Conservation (phyloP, 2,797 vertebrate species). For the Acropternis orthonyx region DNA sequence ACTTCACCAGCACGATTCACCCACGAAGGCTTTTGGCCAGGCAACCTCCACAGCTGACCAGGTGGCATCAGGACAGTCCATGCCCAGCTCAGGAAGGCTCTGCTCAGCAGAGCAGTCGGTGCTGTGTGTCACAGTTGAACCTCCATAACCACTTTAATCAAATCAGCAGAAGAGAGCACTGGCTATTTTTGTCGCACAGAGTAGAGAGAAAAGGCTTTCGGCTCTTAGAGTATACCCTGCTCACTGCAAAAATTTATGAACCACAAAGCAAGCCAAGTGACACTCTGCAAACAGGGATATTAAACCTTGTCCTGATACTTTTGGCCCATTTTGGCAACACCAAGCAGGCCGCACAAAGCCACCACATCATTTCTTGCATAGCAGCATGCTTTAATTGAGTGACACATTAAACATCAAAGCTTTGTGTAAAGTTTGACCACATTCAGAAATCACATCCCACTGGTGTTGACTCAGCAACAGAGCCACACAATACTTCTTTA, state of each 20-base stretch:
- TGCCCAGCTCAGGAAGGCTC: background rate
- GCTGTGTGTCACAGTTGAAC: background rate
- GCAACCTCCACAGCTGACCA: background rate
- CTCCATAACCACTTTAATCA: background rate
- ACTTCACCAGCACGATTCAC: background rate
- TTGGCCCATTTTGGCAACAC: background rate
- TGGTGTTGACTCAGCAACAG: background rate
- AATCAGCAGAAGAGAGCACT: background rate
- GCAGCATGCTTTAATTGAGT: background rate
- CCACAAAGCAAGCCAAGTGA: background rate
- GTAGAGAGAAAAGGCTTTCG: background rate
- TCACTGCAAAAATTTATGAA: background rate
- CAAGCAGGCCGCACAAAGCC: background rate
- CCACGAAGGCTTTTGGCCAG: background rate
- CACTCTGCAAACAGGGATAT: slow-evolving; percentile 3
- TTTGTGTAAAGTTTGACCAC: background rate
- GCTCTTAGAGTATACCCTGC: background rate
- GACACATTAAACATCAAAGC: background rate
- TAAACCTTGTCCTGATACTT: slow-evolving; percentile 3
- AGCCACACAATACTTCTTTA: background rate
- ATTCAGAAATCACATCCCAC: background rate
- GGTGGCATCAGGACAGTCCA: background rate
- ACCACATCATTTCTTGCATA: background rate
- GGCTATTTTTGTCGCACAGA: background rate
- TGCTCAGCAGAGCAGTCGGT: background rate